phyloP scores from a whole-genome alignment of 2,888 invertebrate species.

The Gari tellinella region DNA sequence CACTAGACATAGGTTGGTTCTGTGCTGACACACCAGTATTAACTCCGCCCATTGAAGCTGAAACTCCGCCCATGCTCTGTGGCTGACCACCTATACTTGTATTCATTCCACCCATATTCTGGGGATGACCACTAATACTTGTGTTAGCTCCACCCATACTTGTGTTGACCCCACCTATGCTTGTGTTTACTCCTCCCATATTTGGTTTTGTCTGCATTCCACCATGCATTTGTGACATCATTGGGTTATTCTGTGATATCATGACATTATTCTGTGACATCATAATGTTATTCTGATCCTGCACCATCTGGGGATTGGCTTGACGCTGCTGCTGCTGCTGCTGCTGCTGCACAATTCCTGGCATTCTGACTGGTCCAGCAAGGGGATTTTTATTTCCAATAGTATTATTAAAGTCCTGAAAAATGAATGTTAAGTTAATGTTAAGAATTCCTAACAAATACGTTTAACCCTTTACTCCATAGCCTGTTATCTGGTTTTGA shows the following conservation, averaged over 20 bases:
- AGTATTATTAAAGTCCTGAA: constrained; percentile 23
- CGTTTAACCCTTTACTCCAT: too few relatives aligned
- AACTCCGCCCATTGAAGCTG: constrained; percentile 13
- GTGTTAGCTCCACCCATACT: constrained; percentile 15
- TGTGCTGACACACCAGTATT: constrained; percentile 14
- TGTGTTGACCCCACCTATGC: constrained; percentile 20
- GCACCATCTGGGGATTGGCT: not conserved
- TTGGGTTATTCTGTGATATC: too few relatives aligned
- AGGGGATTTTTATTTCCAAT: constrained; percentile 21
- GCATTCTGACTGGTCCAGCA: constrained; percentile 24
- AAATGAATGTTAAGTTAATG: too few relatives aligned
- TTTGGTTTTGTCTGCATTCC: not conserved
- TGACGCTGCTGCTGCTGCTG: not conserved
- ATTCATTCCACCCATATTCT: constrained; percentile 15
- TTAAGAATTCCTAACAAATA: too few relatives aligned
- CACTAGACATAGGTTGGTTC: constrained; percentile 21
- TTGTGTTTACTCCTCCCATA: constrained; percentile 16
- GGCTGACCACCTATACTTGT: constrained; percentile 11
- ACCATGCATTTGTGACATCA: too few relatives aligned
- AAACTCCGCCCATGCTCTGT: constrained; percentile 7
- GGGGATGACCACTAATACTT: constrained; percentile 8
- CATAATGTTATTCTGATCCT: not conserved
- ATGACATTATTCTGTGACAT: too few relatives aligned
- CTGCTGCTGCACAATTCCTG: not conserved
- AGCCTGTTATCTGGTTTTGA: too few relatives aligned